Conservation (phyloP, 2,113 vertebrate species). For the Cyphomyrus plagiostoma region DNA sequence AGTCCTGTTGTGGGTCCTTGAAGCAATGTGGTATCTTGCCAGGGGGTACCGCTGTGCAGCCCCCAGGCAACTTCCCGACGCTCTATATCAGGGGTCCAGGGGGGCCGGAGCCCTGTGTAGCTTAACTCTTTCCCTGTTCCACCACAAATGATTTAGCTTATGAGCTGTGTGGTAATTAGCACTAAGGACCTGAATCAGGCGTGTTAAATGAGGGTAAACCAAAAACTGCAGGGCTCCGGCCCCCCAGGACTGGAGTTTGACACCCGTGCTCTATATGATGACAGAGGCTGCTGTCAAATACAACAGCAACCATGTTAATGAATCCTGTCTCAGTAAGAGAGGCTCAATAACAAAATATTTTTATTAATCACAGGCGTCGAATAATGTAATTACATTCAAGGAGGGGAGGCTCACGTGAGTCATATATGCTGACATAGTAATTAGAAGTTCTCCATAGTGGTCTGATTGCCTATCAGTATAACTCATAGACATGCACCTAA, state of each 20-base stretch:
- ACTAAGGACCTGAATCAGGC: too few species aligned
- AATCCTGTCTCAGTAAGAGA: background rate
- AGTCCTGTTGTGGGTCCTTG: background rate
- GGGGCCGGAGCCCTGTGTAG: too few species aligned
- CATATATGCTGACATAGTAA: background rate
- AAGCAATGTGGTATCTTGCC: background rate
- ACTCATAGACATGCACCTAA: background rate
- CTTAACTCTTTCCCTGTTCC: too few species aligned
- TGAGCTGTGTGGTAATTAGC: too few species aligned
- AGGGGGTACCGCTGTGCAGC: background rate
- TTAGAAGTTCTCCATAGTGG: background rate
- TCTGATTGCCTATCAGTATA: conserved; percentile 22
- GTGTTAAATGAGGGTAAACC: too few species aligned
- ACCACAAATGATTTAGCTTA: too few species aligned
- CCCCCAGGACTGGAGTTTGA: too few species aligned
- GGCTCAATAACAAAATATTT: background rate
- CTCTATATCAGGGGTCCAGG: background rate
- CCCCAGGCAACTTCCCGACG: background rate
- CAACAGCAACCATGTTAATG: background rate
- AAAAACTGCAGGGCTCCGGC: too few species aligned
- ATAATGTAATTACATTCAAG: background rate
- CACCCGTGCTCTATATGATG: background rate
- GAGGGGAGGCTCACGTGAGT: background rate
- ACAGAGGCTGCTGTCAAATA: background rate
- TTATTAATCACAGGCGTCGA: conserved; percentile 1